phyloP scores from a whole-genome alignment of 2,113 vertebrate genomes.

The Pithys albifrons region DNA sequence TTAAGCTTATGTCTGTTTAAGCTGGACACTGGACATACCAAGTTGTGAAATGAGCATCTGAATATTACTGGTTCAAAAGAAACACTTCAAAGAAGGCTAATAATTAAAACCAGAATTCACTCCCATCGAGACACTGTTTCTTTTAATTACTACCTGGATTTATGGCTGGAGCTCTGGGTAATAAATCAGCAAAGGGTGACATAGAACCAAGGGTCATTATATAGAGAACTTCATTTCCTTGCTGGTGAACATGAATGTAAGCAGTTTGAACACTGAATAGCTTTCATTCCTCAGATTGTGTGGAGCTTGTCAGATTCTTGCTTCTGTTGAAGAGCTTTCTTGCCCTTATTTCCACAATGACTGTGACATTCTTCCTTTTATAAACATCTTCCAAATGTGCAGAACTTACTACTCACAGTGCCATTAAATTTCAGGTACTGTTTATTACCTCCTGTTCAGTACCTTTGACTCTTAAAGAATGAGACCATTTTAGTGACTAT shows the following conservation, averaged over 20 bases:
- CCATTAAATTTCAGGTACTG: not conserved
- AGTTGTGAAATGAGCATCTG: not conserved
- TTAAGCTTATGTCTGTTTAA: not conserved
- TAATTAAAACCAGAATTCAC: conserved; percentile 54
- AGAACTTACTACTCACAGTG: not conserved
- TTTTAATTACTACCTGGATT: conserved; percentile 51
- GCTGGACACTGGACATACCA: not conserved
- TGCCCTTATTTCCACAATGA: not conserved
- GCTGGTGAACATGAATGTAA: not conserved
- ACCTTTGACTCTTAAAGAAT: not conserved
- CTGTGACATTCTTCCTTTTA: not conserved
- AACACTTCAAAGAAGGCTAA: conserved; percentile 19
- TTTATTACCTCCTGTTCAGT: not conserved
- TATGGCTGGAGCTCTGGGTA: conserved; percentile 13
- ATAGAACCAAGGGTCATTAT: not conserved
- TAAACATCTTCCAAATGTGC: not conserved
- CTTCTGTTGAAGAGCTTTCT: not conserved
- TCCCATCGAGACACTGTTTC: conserved; percentile 26
- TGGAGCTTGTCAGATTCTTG: not conserved
- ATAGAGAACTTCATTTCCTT: not conserved
- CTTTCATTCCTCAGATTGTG: not conserved
- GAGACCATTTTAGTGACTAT: not conserved
- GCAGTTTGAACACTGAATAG: not conserved
- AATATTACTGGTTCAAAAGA: conserved; percentile 12
- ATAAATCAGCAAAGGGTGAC: conserved; percentile 29